Conservation (phyloP, 2,797 vertebrate species). For the Leptatherina wallacei region DNA sequence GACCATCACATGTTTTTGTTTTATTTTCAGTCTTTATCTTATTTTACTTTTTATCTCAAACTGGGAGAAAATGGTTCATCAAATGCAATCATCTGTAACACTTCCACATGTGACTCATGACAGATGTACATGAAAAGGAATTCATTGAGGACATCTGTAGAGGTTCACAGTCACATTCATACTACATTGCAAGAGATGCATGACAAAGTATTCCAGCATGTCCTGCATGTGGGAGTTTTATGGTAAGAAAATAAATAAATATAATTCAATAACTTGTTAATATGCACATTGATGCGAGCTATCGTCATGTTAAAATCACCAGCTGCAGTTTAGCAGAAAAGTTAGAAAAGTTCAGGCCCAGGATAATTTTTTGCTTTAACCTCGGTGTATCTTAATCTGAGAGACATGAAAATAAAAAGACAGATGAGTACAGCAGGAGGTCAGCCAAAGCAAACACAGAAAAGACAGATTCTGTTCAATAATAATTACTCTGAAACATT, state of each 20-base stretch:
- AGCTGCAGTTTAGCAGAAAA: no score
- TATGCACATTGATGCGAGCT: no score
- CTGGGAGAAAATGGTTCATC: background rate
- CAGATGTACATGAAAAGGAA: slow-evolving; percentile 11
- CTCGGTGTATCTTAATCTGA: slow-evolving; percentile 25
- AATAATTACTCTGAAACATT: slow-evolving; percentile 13
- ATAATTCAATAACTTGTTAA: no score
- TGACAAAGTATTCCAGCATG: background rate
- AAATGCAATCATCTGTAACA: background rate
- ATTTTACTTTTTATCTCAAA: slow-evolving; percentile 1
- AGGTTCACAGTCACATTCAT: slow-evolving; percentile 23
- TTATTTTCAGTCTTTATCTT: slow-evolving; percentile 8
- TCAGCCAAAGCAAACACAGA: slow-evolving; percentile 30
- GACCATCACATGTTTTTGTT: slow-evolving; percentile 15
- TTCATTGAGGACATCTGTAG: slow-evolving; percentile 31
- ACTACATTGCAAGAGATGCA: slow-evolving; percentile 34
- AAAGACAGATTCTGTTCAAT: slow-evolving; percentile 3
- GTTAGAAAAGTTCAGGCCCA: no score
- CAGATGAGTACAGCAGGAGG: slow-evolving; percentile 24
- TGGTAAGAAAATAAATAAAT: no score
- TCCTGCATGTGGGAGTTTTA: no score
- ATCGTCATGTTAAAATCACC: no score
- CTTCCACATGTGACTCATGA: slow-evolving; percentile 20
- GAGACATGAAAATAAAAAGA: slow-evolving; percentile 34
- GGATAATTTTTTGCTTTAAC: no score